Conservation (phyloP, 2,113 vertebrate genomes). For the Myotis brandtii region DNA sequence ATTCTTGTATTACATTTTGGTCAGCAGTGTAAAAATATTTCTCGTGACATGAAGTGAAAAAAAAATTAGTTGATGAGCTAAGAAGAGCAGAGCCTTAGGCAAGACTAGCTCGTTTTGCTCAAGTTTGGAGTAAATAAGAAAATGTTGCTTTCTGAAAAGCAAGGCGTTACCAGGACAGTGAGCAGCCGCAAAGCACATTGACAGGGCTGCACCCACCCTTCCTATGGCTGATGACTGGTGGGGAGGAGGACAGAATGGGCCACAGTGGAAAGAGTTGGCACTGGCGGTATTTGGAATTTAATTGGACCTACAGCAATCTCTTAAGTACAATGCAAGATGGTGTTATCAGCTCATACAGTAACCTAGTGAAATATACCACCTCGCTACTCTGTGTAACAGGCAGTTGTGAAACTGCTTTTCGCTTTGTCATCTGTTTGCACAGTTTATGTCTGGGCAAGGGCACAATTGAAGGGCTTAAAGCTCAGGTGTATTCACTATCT, state of each 20-base stretch:
- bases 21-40: conserved; percentile 41
- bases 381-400: conserved; percentile 56
- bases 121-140: conserved; percentile 33
- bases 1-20: conserved; percentile 34
- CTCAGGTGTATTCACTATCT: conserved; percentile 43
- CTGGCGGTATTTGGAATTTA: conserved; percentile 34
- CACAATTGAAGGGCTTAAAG: conserved; percentile 31
- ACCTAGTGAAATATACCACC: conserved; percentile 17
- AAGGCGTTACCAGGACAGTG: conserved; percentile 75
- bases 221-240: conserved; percentile 69
- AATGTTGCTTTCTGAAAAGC: conserved; percentile 66
- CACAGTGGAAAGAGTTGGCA: not conserved
- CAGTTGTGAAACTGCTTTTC: conserved; percentile 67
- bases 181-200: conserved; percentile 44
- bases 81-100: conserved; percentile 35
- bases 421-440: conserved; percentile 71
- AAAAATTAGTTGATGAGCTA: not conserved
- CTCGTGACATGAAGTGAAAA: not conserved
- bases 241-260: not conserved
- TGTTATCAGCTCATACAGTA: conserved; percentile 55
- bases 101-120: not conserved
- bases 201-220: conserved; percentile 78
- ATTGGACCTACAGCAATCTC: conserved; percentile 42
- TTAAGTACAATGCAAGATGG: not conserved
- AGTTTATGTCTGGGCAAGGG: conserved; percentile 65